Evolutionary conservation across 2,888 invertebrate species (phyloP).

Genomic region (Torymus auratus): DNA sequence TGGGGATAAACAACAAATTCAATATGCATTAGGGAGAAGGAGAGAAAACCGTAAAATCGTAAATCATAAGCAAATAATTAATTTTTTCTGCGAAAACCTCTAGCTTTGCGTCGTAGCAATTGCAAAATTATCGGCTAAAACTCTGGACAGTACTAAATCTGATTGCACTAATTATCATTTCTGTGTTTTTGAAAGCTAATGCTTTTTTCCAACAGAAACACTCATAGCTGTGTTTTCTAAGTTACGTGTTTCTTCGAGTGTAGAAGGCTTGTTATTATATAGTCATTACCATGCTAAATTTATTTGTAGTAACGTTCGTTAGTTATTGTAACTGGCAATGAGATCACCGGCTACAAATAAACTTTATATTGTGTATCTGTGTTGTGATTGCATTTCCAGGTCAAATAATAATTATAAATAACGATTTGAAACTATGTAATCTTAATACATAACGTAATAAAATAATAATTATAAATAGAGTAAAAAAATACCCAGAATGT

Average conservation of each 20-base stretch:
- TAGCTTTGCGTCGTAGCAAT: conserved; percentile 25
- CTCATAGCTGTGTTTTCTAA: conserved; percentile 4
- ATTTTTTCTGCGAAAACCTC: conserved; percentile 20
- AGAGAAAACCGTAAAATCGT: not conserved
- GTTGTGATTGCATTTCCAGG: no score
- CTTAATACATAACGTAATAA: no score
- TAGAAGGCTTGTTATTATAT: conserved; percentile 25
- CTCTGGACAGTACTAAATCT: no score
- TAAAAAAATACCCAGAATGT: no score
- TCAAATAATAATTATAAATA: no score
- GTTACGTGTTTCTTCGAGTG: conserved; percentile 7
- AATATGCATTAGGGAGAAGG: not conserved
- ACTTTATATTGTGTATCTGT: not conserved
- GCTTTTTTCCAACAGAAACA: conserved; percentile 27
- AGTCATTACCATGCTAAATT: conserved; percentile 25
- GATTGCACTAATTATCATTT: conserved; percentile 13
- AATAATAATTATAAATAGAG: no score
- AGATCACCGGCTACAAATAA: not conserved
- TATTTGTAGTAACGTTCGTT: not conserved
- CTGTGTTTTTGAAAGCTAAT: conserved; percentile 14
- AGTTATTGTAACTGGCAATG: not conserved
- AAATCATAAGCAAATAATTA: conserved; percentile 14
- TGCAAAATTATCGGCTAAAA: not conserved
- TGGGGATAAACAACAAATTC: conserved; percentile 19
- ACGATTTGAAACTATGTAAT: no score